Evolutionary conservation across 2,888 invertebrate genomes (phyloP).

Genomic region (Periphyllus acericola): DNA sequence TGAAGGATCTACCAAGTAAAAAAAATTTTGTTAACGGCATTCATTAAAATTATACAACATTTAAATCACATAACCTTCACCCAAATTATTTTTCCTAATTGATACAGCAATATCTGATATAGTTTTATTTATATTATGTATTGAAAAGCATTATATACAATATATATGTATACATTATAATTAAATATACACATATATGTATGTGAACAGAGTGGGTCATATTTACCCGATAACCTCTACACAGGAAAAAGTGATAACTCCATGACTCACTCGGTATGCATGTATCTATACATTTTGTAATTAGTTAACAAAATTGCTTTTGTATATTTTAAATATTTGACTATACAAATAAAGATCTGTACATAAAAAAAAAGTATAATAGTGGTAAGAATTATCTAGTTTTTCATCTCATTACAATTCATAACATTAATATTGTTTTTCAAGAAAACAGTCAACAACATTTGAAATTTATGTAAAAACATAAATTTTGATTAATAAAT

Average conservation of each 20-base stretch:
- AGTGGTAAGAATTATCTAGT: constrained; percentile 50
- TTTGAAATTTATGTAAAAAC: constrained; percentile 53
- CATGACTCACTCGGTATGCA: neutral
- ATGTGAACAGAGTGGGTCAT: neutral
- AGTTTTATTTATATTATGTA: constrained; percentile 17
- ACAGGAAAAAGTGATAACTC: neutral
- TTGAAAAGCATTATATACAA: neutral
- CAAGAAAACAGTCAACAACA: constrained; percentile 53
- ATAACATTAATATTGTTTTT: constrained; percentile 55
- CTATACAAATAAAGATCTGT: constrained; percentile 49
- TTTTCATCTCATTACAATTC: constrained; percentile 29
- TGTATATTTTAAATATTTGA: constrained; percentile 32
- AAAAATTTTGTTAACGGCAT: constrained; percentile 4
- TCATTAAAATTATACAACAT: constrained; percentile 40
- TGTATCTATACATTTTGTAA: constrained; percentile 10
- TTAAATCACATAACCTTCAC: constrained; percentile 52
- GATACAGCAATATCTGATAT: constrained; percentile 10
- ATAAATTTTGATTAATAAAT: constrained; percentile 49
- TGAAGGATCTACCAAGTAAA: neutral
- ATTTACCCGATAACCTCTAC: neutral
- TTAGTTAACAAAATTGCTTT: constrained; percentile 38
- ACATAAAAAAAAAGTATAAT: constrained; percentile 31
- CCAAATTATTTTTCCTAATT: constrained; percentile 40
- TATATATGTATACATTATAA: too few species aligned
- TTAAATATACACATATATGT: neutral